Percentiles rank a stretch among this genome's conserved stretches.
Conservation (phyloP, 2,113 vertebrate species). For the Lagopus muta region DNA sequence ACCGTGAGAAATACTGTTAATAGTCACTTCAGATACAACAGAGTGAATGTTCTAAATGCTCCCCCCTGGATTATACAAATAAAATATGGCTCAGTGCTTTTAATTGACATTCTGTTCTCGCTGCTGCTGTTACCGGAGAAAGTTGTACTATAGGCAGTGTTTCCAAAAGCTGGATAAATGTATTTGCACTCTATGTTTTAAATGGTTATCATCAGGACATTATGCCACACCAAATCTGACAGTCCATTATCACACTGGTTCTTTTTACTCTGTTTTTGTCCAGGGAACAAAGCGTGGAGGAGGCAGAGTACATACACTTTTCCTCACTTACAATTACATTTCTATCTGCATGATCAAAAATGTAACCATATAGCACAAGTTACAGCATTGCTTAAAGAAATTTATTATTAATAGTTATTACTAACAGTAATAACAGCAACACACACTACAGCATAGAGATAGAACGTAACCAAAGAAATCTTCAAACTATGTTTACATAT, state of each 20-base stretch:
- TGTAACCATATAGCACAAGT: not conserved
- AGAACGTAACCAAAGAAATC: not conserved
- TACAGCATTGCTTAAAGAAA: not conserved
- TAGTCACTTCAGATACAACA: not conserved
- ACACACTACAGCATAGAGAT: not conserved
- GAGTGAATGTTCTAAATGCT: not conserved
- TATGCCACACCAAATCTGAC: not conserved
- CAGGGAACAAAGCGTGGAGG: not conserved
- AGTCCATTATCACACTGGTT: not conserved
- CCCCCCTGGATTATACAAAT: not conserved
- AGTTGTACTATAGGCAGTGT: not conserved
- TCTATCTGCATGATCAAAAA: not conserved
- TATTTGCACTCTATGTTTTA: not conserved
- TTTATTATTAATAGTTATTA: not conserved
- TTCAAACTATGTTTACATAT: not conserved
- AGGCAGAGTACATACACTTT: not conserved
- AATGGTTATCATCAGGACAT: not conserved
- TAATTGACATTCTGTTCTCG: not conserved
- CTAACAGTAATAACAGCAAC: too few species aligned
- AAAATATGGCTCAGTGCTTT: not conserved
- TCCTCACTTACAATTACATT: not conserved
- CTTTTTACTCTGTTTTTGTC: not conserved
- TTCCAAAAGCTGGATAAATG: not conserved
- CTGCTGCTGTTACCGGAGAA: not conserved
- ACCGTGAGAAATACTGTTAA: not conserved